Base-by-base conservation (phyloP, 2,888 invertebrate genomes). In the Oligia fasciuncula region DNA sequence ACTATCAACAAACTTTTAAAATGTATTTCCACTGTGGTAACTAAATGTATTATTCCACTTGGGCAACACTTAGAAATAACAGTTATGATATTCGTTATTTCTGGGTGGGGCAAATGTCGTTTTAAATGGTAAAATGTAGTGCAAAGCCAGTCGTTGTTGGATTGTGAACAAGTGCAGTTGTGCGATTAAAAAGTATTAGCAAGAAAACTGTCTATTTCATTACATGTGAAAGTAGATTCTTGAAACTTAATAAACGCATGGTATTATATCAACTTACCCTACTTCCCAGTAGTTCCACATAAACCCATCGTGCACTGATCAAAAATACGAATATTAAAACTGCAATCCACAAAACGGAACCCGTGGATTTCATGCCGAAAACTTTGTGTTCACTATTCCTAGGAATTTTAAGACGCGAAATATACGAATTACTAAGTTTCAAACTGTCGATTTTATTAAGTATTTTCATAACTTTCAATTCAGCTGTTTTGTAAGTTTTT, bases 401-500 rank as follows among this genome's bases (percentile, higher is more conserved):
- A 0, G 85, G 89, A 57, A 94, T 78, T 62, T 92, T 84, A 60
- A 97, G 85, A 17, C 89, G 90, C 0, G 94, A 92, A 76, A 94
- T 88, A 76, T 92, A 93, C 0, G 92, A 89, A 85, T 89, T 90
- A 76, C 85, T 93, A 6, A 97, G 88, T 83, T 95, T 94, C 5
- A 94, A 90, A 81, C 79, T 85, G 3, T 95, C 91, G 3, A 96
- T 94, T 92, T 95, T 96, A 35, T 88, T 91, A 0, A 96, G 71
- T 76, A 97, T 95, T 91, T 95, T 96, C 6, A 89, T 83, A 4
- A 96, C 65, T 93, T 95, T 96, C 4, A 92, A 73, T 89, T 96
- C 96, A 0, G 95, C 95, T 0, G 88, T 85, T 94, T 96, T 97
- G 6, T 91, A 77, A 86, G 94, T 95, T 88, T 95, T 96, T 1